Evolutionary conservation across 2,797 vertebrate genomes (phyloP), one percentile per base, ranked within the genome.

Genomic region (Eurystomus glaucurus): DNA sequence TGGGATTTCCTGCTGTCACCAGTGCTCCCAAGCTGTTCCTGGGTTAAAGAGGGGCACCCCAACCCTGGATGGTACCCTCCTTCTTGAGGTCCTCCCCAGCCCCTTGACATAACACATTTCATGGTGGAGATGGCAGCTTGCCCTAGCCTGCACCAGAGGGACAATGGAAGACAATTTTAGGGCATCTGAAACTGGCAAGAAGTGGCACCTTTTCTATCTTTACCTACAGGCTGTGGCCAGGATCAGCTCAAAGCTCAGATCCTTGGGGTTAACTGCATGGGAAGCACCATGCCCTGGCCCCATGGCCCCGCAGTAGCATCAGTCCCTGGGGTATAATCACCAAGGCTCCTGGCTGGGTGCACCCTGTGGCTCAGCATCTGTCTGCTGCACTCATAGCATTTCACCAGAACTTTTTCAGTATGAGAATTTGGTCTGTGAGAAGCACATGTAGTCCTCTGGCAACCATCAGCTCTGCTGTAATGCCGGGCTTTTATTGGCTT

Each of bases 251-350:
- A 70, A 85, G 46, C 33, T 55, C 60, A 46, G 37, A 7, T 28
- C 26, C 43, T 57, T 20, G 22, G 39, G 35, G 9, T 7, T 64
- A 41, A 9, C 15, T 13, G 3, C 3, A 2, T 8, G 13, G 46
- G 43, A 68, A 22, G 60, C 26, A n/a, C 29, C 6, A 0, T 11
- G 6, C 6, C 43, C 20, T 54, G 62, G 8, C 11, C 9, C 16
- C 10, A 4, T 0, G 2, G 3, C 60, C n/a, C n/a, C 3, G 2
- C 0, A 2, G 45, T n/a, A 77, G 29, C 71, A 35, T 70, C 1
- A 0, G 1, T 90, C 11, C 33, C 29, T 13, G 29, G 29, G 29
- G 13, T 37, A 9, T 2, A 3, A 41, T 5, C 66, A 61, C 9
- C 3, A 21, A 76, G 31, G 16, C 58, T 52, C 7, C 83, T 31